Evolutionary conservation across 1,140 invertebrate species (phyloP).

Genomic region (Nephotettix cincticeps): DNA sequence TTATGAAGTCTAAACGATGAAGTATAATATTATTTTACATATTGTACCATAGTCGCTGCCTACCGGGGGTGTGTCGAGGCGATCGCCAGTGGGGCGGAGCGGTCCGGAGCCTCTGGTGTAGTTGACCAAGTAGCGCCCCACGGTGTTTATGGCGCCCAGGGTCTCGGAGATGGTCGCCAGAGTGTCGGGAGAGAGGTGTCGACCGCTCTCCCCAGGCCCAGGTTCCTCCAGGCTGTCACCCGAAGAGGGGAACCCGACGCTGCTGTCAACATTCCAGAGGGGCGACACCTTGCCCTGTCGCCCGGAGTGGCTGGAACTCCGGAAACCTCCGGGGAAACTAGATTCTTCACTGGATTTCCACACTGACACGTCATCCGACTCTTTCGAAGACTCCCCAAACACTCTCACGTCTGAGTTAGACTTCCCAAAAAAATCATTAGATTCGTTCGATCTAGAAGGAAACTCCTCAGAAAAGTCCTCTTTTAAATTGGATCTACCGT

Average conservation of each 20-base stretch:
- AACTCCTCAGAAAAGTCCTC: background rate
- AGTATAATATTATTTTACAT: no score
- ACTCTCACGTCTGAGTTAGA: background rate
- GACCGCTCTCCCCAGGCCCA: conserved; percentile 27
- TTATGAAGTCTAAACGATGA: background rate
- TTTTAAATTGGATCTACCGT: background rate
- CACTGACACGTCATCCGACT: background rate
- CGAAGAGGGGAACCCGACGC: background rate
- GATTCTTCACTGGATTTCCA: conserved; percentile 5
- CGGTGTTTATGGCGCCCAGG: conserved; percentile 74
- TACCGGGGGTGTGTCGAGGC: conserved; percentile 19
- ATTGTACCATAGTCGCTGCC: no score
- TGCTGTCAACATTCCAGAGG: background rate
- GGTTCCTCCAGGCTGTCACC: background rate
- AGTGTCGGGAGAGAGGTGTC: conserved; percentile 43
- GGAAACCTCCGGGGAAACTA: background rate
- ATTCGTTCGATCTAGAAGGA: background rate
- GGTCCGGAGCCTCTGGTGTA: conserved; percentile 57
- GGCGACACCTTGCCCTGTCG: conserved; percentile 9
- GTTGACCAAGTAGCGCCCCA: conserved; percentile 79
- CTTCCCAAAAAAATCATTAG: background rate
- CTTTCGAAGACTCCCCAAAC: background rate
- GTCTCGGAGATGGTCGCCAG: conserved; percentile 55
- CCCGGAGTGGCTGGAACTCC: background rate
- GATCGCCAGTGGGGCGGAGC: conserved; percentile 16